Conservation (phyloP, 2,888 invertebrate genomes). For the Hirtodrosophila histrioides region DNA sequence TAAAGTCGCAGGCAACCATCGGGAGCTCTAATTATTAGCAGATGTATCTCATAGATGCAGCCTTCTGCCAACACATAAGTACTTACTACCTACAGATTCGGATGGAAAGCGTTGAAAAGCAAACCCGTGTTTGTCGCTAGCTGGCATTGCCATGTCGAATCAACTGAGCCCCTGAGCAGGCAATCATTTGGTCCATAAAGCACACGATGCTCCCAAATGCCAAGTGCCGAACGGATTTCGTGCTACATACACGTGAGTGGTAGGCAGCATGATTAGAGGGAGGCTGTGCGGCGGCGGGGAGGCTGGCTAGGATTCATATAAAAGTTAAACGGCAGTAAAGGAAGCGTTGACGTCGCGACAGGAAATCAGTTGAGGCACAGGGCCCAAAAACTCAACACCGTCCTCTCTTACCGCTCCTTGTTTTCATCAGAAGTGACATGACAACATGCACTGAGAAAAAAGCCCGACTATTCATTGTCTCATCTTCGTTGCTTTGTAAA, state of each 20-base stretch:
- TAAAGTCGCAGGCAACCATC: background rate
- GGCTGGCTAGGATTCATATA: constrained; percentile 34
- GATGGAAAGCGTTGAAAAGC: constrained; percentile 35
- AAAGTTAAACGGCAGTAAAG: constrained; percentile 55
- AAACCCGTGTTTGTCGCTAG: constrained; percentile 35
- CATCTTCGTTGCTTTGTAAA: too few species aligned
- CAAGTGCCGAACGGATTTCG: constrained; percentile 68
- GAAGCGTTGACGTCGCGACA: constrained; percentile 59
- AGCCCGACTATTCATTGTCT: too few species aligned
- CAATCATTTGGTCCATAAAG: constrained; percentile 74
- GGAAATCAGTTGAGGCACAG: constrained; percentile 58
- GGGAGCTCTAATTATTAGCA: constrained; percentile 50
- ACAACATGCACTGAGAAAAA: background rate
- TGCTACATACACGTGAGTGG: constrained; percentile 57
- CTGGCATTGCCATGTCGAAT: constrained; percentile 45
- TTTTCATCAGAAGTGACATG: constrained; percentile 23
- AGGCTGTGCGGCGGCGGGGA: background rate
- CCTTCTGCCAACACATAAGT: background rate
- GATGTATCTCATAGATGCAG: constrained; percentile 19
- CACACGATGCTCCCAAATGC: constrained; percentile 65
- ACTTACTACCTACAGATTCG: constrained; percentile 8
- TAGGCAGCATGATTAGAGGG: background rate
- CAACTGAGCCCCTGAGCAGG: constrained; percentile 61
- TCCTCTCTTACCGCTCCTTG: too few species aligned
- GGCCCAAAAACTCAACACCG: constrained; percentile 23